Base-by-base conservation (phyloP, 64 coral and sea anemone species). In the Pocillopora damicornis region DNA sequence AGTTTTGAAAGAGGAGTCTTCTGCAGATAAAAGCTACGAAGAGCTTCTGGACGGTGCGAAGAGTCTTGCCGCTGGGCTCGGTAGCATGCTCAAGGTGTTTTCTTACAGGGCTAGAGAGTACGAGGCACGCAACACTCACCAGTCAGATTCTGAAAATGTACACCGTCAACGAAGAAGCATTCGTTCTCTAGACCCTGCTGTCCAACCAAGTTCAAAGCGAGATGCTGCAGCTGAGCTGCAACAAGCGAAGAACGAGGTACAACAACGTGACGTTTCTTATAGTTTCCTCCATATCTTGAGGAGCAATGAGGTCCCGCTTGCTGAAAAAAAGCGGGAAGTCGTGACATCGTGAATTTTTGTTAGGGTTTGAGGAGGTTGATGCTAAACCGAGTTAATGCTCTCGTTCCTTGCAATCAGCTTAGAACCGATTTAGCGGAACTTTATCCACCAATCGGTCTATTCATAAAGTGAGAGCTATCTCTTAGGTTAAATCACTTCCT, bases 11-110 rank as follows among this genome's bases (percentile, higher is more conserved):
- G 18, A 72, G 2, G 83, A 86, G 23, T 71, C 83, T 23, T 51
- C 17, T 9, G 42, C 37, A 71, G 83, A 56, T 1, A 36, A 59
- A 56, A 86, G 12, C 20, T 86, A 82, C 59, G 67, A 83, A 4
- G 11, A 30, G 20, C n/a, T 90, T 35, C 0, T 71, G 35, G 76
- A 78, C 1, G 79, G 88, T 13, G 67, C 79, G 12, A 60, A 34
- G 34, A 73, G 88, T 58, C 79, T 90, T 8, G 88, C 69, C 15
- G 12, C 22, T 73, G 79, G 88, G 34, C 78, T 90, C 11, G 88
- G 89, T 0, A 85, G 82, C 71, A 37, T 91, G 15, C 69, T 91
- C 17, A 81, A 59, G 74, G 51, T 85, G 12, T 34, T 35, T 2
- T 89, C 77, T 4, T n/a, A 73, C 62, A 30, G 13, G 13, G 79